Evolutionary conservation across 2,888 invertebrate genomes (phyloP).

Genomic region (Leptura quadrifasciata): DNA sequence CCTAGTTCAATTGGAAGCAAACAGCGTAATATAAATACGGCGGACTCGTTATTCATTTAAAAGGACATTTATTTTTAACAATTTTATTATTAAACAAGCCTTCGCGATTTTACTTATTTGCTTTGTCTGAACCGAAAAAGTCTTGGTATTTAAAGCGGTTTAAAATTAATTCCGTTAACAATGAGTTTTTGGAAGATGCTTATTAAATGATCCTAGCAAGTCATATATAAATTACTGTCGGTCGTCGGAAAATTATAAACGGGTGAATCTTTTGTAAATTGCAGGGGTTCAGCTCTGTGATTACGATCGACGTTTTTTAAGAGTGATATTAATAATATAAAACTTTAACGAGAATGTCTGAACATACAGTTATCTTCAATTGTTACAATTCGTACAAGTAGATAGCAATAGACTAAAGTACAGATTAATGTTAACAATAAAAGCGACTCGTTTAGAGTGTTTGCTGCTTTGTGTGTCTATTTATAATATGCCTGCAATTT

Average conservation of each 20-base stretch:
- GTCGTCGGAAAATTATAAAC: no score
- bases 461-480: background rate
- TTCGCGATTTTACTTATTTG: background rate
- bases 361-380: slow-evolving; percentile 8
- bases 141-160: background rate
- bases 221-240: background rate
- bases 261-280: background rate
- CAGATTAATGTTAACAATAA: slow-evolving; percentile 18
- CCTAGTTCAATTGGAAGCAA: slow-evolving; percentile 4
- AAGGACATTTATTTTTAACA: slow-evolving; percentile 30
- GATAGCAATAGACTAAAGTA: slow-evolving; percentile 28
- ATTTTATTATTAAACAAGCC: background rate
- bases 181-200: background rate
- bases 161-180: background rate
- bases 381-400: slow-evolving; percentile 16
- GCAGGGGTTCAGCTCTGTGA: background rate
- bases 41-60: slow-evolving; percentile 15
- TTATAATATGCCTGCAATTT: background rate
- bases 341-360: background rate
- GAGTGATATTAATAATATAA: background rate
- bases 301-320: background rate
- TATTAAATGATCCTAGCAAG: background rate
- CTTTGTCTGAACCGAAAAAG: background rate
- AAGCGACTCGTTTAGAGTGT: background rate
- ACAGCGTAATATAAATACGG: slow-evolving; percentile 10